phyloP scores from a whole-genome alignment of 2,797 vertebrate species.

The Cirrhinus molitorella region DNA sequence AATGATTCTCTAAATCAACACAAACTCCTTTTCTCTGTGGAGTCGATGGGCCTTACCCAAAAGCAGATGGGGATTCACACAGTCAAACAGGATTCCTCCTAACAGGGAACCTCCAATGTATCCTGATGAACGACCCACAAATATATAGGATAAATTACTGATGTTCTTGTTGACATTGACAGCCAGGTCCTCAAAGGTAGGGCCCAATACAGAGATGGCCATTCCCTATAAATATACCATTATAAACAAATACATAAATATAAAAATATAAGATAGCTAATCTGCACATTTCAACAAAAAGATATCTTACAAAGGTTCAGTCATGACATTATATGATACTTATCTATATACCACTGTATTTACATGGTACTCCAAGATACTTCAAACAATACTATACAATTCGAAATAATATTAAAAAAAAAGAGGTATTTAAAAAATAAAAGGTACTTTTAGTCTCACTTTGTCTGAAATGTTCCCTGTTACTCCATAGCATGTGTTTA shows the following conservation, averaged over 20 bases:
- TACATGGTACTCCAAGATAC: not conserved
- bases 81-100: constrained; percentile 88
- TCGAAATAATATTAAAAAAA: not conserved
- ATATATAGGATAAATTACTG: constrained; percentile 90
- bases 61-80: constrained; percentile 84
- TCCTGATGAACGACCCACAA: constrained; percentile 88
- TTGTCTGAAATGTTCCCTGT: too few species aligned
- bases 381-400: not conserved
- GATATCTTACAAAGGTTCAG: not conserved
- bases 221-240: constrained; percentile 82
- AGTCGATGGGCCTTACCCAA: constrained; percentile 78
- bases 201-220: constrained; percentile 89
- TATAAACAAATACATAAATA: constrained; percentile 22
- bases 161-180: constrained; percentile 86
- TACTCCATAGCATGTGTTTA: too few species aligned
- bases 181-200: constrained; percentile 92
- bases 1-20: not conserved
- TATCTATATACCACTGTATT: not conserved
- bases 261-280: not conserved
- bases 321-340: not conserved
- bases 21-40: not conserved
- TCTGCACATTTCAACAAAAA: not conserved
- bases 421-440: not conserved
- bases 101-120: constrained; percentile 88
- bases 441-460: too few species aligned